Base-by-base conservation (phyloP, 2,888 invertebrate genomes). In the Agonopterix arenella region DNA sequence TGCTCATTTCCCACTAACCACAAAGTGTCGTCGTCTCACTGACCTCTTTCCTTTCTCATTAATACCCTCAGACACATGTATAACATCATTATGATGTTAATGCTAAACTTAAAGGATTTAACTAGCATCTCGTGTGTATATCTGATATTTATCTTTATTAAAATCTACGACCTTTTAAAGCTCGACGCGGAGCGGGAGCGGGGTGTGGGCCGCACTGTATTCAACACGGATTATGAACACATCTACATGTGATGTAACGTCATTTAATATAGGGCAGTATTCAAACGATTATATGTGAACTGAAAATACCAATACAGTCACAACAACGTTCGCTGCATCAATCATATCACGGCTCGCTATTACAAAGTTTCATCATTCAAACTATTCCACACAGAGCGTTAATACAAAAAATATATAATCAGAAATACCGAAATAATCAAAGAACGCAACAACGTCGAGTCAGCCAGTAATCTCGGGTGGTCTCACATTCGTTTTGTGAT, bases 111-210 rank as follows among this genome's bases (percentile, higher is more conserved):
- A 58, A 66, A 73, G 68, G 68, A 71, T 62, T 69, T 66, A 61
- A 63, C 59, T 60, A 63, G 55, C 52, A 28, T 28, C n/a, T n/a
- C 18, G 53, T 53, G 58, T 57, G 62, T 59, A 66, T 65, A 75
- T 79, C 71, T 62, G 62, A 68, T 61, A 78, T 78, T 72, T 73
- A 76, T 81, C 80, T 74, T 70, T 72, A 80, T 79, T 77, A 76
- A 69, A 61, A 77, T 71, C 68, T 69, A 65, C 58, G 61, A 63
- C 61, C 67, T 66, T 66, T 65, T 62, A 66, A 63, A 68, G 61
- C 57, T 57, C 59, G 60, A 60, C 62, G 62, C 62, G 60, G 62
- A 60, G 59, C 40, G 40, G 58, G 59, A 61, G 62, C 62, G 62
- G 60, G 63, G 61, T 59, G 60, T 61, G 62, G 65, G 58, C 62